These are phyloP conservation scores for Scomber japonicus DNA, from an alignment of 2,113 vertebrate genomes.

Conservation along the genomic window DNA sequence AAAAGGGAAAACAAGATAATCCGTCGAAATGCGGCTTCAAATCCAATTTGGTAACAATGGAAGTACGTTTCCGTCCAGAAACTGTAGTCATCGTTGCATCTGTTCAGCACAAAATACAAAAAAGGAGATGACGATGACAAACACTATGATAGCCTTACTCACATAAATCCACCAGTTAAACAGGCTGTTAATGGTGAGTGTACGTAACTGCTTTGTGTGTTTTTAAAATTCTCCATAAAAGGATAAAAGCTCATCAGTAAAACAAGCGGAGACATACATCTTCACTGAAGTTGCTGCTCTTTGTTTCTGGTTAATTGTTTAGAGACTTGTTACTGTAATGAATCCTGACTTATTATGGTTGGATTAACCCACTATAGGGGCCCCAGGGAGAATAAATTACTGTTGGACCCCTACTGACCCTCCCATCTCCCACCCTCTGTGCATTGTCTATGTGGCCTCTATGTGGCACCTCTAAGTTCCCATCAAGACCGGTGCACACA, in stretches of 20 bases:
- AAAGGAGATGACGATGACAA: no score
- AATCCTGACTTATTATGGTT: background rate
- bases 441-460: background rate
- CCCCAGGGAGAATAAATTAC: background rate
- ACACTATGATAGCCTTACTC: background rate
- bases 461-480: background rate
- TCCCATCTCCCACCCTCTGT: background rate
- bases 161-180: background rate
- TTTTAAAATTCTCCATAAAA: no score
- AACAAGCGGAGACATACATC: no score
- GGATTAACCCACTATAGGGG: background rate
- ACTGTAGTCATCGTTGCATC: conserved; percentile 6
- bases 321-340: background rate
- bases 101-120: background rate
- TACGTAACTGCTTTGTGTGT: no score
- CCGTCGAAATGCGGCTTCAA: conserved; percentile 8
- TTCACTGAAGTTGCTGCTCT: background rate
- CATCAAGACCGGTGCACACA: background rate
- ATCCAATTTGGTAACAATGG: background rate
- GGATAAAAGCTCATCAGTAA: no score
- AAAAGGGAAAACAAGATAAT: conserved; percentile 46
- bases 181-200: no score
- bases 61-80: background rate
- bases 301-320: background rate
- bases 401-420: background rate